Evolutionary conservation across 2,888 invertebrate genomes (phyloP), one percentile per base, ranked within the genome.

Genomic region (Esperia sulphurella): DNA sequence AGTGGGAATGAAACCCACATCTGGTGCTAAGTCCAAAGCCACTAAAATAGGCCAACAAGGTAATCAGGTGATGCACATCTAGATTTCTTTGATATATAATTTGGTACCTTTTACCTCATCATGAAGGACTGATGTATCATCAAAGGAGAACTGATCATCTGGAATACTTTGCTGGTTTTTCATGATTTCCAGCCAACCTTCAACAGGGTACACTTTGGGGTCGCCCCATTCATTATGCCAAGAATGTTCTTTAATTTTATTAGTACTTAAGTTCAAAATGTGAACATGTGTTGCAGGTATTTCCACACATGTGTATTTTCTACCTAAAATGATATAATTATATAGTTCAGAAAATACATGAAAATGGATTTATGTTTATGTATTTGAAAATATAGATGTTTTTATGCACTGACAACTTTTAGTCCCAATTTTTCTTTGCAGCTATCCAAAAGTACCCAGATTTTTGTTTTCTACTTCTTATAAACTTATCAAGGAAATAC

Each of bases 231-330:
- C 49, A 48, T 56, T 50, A 50, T 59, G 66, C 82, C 79, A 93
- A 59, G 59, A 59, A 63, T 64, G 81, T 37, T 72, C 62, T 59
- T 56, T 64, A 49, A 90, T 54, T 52, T 51, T 59, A 49, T 73
- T 52, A 57, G 65, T 65, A 39, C 67, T 65, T 41, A 92, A 68
- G 77, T 91, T 79, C 43, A 91, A 67, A 50, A 83, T 79, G 71
- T 92, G 93, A 48, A 93, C 85, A 49, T 93, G 91, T 52, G 92
- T 76, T 9, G 94, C 91, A 49, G 94, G 94, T 54, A 94, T 63
- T 83, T 94, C 94, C 37, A 92, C 73, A 58, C 90, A 76, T 51
- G 81, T 65, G 58, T 87, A 81, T 46, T 76, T 66, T 71, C 86
- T 88, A 43, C 76, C 84, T 71, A 69, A 65, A 59, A 82, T 73